These are phyloP conservation scores for Bostrychus sinensis DNA, from an alignment of 2,113 vertebrate genomes.

Conservation along the genomic window DNA sequence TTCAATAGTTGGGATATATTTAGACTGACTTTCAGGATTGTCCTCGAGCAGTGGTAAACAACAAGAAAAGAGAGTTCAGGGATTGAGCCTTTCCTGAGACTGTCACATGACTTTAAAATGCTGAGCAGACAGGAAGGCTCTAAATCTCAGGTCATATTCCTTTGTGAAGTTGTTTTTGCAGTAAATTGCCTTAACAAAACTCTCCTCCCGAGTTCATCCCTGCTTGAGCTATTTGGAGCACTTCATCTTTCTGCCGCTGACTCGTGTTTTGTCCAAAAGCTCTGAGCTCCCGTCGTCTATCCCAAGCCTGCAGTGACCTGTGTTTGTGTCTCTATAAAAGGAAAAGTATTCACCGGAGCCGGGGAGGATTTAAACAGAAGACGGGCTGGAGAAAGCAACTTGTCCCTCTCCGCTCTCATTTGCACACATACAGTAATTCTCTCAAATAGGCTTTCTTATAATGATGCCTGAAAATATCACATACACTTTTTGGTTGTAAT, in stretches of 20 bases:
- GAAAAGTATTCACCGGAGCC: slow-evolving; percentile 65
- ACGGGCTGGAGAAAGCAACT: slow-evolving; percentile 9
- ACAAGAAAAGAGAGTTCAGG: slow-evolving; percentile 17
- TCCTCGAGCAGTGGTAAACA: slow-evolving; percentile 25
- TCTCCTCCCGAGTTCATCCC: slow-evolving; percentile 28
- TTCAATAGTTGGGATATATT: slow-evolving; percentile 1
- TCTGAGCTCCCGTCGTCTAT: neutral
- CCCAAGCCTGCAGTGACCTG: slow-evolving; percentile 13
- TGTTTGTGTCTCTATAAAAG: slow-evolving; percentile 72
- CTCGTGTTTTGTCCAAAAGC: slow-evolving; percentile 14
- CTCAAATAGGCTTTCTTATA: neutral
- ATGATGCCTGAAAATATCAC: too few relatives aligned
- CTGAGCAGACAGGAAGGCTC: slow-evolving; percentile 43
- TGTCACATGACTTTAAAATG: slow-evolving; percentile 60
- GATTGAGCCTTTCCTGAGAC: slow-evolving; percentile 47
- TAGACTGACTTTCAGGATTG: slow-evolving; percentile 9
- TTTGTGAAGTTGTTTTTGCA: slow-evolving; percentile 66
- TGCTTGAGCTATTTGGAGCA: slow-evolving; percentile 44
- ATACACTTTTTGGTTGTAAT: too few relatives aligned
- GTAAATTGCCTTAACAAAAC: slow-evolving; percentile 51
- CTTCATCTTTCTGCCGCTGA: slow-evolving; percentile 19
- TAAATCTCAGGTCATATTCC: slow-evolving; percentile 65
- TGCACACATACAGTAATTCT: neutral
- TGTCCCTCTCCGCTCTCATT: slow-evolving; percentile 23
- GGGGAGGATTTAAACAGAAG: slow-evolving; percentile 19